Conservation (phyloP, 2,113 vertebrate genomes). For the Spilogale gracilis region DNA sequence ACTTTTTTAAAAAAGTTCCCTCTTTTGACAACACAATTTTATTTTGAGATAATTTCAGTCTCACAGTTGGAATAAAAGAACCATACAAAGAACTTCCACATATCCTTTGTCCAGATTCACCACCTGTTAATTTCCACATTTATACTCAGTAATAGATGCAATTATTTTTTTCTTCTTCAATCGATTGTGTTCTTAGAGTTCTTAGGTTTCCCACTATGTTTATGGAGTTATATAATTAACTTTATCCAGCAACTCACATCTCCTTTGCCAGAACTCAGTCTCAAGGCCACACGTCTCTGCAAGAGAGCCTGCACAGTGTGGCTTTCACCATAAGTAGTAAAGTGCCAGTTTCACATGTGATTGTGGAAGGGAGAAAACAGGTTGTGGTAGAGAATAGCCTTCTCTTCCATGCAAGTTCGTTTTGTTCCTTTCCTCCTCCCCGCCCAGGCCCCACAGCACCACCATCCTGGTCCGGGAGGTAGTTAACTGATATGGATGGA, state of each 20-base stretch:
- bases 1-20: not conserved
- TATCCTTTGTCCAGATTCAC: not conserved
- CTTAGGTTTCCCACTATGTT: not conserved
- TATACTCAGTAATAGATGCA: not conserved
- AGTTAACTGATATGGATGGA: not conserved
- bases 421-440: not conserved
- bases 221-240: not conserved
- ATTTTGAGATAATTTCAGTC: not conserved
- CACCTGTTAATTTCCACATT: not conserved
- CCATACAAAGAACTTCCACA: too few species aligned
- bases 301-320: not conserved
- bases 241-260: not conserved
- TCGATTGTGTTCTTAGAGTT: not conserved
- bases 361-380: not conserved
- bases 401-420: not conserved
- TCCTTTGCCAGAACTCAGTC: not conserved
- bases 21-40: not conserved
- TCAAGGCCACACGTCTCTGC: not conserved
- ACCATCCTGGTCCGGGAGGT: not conserved
- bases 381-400: not conserved
- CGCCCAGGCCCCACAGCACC: fast-evolving
- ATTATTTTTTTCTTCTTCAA: not conserved
- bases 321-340: not conserved
- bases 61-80: not conserved
- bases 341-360: not conserved